Percentiles rank a stretch among this genome's conserved stretches.
These are phyloP conservation scores for Varanus komodoensis DNA, from an alignment of 2,113 vertebrate species.

Conservation along the genomic window DNA sequence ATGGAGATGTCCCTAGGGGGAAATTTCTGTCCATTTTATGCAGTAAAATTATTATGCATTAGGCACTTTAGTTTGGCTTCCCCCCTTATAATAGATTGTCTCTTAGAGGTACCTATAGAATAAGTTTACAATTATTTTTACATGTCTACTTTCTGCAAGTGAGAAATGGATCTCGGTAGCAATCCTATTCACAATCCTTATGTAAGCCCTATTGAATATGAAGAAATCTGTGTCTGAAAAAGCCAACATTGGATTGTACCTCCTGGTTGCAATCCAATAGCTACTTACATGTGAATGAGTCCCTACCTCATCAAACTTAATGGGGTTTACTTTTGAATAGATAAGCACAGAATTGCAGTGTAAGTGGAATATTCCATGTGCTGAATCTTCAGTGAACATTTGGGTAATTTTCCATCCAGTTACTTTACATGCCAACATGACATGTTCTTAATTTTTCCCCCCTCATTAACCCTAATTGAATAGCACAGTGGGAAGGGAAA, in stretches of 20 bases:
- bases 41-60: no score
- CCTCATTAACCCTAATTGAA: not conserved
- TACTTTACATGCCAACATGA: not conserved
- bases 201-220: not conserved
- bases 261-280: not conserved
- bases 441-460: not conserved
- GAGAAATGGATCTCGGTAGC: not conserved
- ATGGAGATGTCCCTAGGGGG: no score
- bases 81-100: no score
- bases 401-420: constrained; percentile 26
- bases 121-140: not conserved
- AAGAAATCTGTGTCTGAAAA: not conserved
- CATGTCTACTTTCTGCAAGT: not conserved
- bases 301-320: not conserved
- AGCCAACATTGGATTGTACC: not conserved
- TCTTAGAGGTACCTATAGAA: no score
- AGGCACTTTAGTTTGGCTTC: no score
- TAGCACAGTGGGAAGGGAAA: constrained; percentile 3
- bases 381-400: not conserved
- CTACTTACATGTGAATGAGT: not conserved
- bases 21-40: no score
- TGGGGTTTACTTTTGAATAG: no score
- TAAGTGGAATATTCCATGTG: not conserved
- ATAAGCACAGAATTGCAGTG: not conserved
- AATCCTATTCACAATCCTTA: not conserved